Conservation (phyloP, 1,140 invertebrate genomes). For the Macrosteles quadrilineatus region DNA sequence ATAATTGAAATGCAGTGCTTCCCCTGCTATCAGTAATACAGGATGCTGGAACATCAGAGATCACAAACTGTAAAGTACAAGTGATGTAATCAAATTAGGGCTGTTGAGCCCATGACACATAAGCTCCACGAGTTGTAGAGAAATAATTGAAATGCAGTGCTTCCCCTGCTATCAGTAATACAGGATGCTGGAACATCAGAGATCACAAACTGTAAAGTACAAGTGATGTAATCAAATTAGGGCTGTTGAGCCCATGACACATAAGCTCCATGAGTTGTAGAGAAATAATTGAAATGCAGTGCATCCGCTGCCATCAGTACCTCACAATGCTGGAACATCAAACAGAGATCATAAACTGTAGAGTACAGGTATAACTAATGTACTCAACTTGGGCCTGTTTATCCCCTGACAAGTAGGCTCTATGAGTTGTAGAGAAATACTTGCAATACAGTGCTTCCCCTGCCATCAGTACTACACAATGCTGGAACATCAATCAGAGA, state of each 20-base stretch:
- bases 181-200: too few species aligned
- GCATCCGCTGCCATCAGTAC: not conserved
- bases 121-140: too few species aligned
- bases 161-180: too few species aligned
- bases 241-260: not conserved
- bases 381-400: not conserved
- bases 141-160: too few species aligned
- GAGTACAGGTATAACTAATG: not conserved
- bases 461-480: not conserved
- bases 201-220: too few species aligned
- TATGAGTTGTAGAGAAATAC: slow-evolving; percentile 3
- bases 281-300: not conserved
- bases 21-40: too few species aligned
- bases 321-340: not conserved
- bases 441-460: not conserved
- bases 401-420: not conserved
- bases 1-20: too few species aligned
- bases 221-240: not conserved
- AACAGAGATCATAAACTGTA: not conserved
- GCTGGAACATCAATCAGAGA: not conserved
- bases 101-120: too few species aligned
- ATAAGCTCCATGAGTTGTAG: slow-evolving; percentile 3
- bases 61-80: too few species aligned
- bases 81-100: too few species aligned
- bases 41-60: too few species aligned